Conservation (phyloP, 2,888 invertebrate genomes). For the Melanargia galathea region DNA sequence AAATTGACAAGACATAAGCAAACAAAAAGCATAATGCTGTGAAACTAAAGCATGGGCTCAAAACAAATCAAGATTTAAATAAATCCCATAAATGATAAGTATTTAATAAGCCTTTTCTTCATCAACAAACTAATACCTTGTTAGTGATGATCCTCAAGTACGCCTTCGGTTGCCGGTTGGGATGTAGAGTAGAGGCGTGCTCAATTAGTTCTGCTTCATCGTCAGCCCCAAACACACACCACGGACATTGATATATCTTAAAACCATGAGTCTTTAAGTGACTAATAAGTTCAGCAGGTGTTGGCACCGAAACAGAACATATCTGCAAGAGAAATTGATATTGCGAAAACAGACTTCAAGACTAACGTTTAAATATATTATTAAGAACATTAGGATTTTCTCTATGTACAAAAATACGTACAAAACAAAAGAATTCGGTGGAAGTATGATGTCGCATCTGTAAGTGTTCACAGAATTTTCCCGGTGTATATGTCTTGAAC, state of each 20-base stretch:
- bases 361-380: neutral
- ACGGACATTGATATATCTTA: constrained; percentile 71
- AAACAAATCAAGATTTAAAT: neutral
- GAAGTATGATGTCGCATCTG: constrained; percentile 50
- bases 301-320: constrained; percentile 48
- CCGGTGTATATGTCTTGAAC: constrained; percentile 62
- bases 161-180: constrained; percentile 65
- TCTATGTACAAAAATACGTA: constrained; percentile 48
- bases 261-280: constrained; percentile 68
- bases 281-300: constrained; percentile 55
- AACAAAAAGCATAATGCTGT: neutral
- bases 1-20: neutral
- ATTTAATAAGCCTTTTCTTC: neutral
- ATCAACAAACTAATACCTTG: constrained; percentile 49
- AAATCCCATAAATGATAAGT: neutral
- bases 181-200: constrained; percentile 69
- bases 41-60: neutral
- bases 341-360: neutral
- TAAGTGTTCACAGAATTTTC: constrained; percentile 65
- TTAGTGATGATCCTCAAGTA: constrained; percentile 66
- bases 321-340: constrained; percentile 50
- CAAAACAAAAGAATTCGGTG: constrained; percentile 54
- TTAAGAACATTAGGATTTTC: neutral
- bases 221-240: constrained; percentile 68
- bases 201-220: constrained; percentile 59